Evolutionary conservation across 2,797 vertebrate species (phyloP).

Genomic region (Orientallactaga sibirica): DNA sequence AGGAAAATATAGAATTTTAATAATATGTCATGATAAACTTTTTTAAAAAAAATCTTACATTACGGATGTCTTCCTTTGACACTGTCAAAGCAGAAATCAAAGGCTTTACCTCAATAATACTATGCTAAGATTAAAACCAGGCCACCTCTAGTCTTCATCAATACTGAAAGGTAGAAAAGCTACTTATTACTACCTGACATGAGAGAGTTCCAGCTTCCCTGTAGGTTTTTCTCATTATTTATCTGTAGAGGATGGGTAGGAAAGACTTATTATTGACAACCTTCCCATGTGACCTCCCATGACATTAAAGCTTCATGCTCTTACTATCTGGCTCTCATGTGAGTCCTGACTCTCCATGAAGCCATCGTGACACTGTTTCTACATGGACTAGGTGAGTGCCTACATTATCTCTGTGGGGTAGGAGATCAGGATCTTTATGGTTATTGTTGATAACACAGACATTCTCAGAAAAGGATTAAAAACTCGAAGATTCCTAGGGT

Average conservation of each 20-base stretch:
- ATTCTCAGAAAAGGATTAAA: neutral
- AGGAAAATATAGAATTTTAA: neutral
- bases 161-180: neutral
- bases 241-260: accelerated
- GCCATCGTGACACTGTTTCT: neutral
- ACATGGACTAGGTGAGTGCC: accelerated
- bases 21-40: neutral
- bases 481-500: neutral
- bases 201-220: neutral
- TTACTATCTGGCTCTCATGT: neutral
- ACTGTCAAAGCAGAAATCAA: accelerated
- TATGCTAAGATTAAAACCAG: neutral
- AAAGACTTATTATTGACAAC: neutral
- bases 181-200: neutral
- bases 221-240: neutral
- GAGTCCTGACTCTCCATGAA: neutral
- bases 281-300: too few relatives aligned
- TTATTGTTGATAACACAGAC: neutral
- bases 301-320: accelerated
- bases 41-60: neutral
- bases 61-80: neutral
- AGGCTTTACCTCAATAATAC: neutral
- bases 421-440: neutral
- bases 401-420: accelerated
- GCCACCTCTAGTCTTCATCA: neutral